Evolutionary conservation across 2,113 vertebrate species (phyloP).

Genomic region (Blennius ocellaris): DNA sequence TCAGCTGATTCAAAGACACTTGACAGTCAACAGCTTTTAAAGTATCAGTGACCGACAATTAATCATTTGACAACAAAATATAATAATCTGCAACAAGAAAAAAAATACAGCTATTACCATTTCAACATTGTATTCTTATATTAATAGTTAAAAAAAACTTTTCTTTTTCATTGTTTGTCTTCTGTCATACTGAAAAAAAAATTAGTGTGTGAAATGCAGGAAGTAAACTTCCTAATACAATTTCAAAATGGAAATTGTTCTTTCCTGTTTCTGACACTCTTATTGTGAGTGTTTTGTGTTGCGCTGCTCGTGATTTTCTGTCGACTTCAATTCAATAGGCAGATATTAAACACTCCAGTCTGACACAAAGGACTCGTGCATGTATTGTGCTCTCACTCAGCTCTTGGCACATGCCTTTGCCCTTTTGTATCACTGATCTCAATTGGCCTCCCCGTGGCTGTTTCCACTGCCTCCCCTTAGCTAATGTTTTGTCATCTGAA

Average conservation of each 20-base stretch:
- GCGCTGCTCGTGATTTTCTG: conserved; percentile 26
- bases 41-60: too few species aligned
- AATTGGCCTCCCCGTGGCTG: conserved; percentile 39
- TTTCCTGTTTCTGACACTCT: not conserved
- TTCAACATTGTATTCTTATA: too few species aligned
- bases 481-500: conserved; percentile 77
- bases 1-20: too few species aligned
- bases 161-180: not conserved
- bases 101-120: too few species aligned
- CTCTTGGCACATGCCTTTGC: conserved; percentile 5
- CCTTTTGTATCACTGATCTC: conserved; percentile 6
- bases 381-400: not conserved
- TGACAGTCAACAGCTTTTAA: too few species aligned
- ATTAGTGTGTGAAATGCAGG: not conserved
- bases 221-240: conserved; percentile 7
- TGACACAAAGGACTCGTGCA: conserved; percentile 1
- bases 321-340: not conserved
- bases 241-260: not conserved
- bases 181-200: not conserved
- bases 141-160: not conserved
- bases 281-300: conserved; percentile 4
- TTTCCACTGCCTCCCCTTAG: conserved; percentile 57
- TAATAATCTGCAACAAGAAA: too few species aligned
- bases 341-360: conserved; percentile 12
- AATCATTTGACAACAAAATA: too few species aligned